Conservation (phyloP, 2,113 vertebrate genomes). For the Pelusios castaneus region DNA sequence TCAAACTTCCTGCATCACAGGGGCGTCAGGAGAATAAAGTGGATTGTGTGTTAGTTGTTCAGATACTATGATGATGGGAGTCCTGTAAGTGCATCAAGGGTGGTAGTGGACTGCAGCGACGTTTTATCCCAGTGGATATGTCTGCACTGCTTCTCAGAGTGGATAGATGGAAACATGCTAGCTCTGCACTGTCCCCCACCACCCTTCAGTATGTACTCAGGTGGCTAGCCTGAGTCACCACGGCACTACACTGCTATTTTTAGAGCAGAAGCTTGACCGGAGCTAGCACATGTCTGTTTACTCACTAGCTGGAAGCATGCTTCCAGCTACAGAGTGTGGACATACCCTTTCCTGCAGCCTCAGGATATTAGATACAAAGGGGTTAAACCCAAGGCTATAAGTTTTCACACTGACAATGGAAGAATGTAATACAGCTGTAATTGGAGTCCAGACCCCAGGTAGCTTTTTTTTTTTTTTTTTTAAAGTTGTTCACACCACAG, state of each 20-base stretch:
- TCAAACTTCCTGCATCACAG: neutral
- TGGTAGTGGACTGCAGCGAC: too few relatives aligned
- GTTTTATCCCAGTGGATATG: neutral
- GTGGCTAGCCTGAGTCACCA: neutral
- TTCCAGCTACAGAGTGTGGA: neutral
- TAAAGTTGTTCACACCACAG: neutral
- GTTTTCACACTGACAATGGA: neutral
- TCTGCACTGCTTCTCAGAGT: neutral
- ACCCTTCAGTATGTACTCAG: neutral
- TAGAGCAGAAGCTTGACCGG: neutral
- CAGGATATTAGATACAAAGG: neutral
- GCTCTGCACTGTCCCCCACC: neutral
- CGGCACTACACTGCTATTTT: neutral
- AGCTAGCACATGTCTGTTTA: neutral
- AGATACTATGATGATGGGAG: neutral
- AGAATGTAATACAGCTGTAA: neutral
- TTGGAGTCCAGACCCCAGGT: neutral
- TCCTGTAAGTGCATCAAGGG: neutral
- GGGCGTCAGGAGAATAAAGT: neutral
- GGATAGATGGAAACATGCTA: neutral
- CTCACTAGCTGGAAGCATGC: neutral
- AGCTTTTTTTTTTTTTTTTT: neutral
- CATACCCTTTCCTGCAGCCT: neutral
- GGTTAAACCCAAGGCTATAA: neutral
- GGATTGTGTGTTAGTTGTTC: neutral